Percentiles rank a stretch among this genome's conserved stretches.
Evolutionary conservation across 2,797 vertebrate species (phyloP).

Genomic region (Poliocrania exsul): DNA sequence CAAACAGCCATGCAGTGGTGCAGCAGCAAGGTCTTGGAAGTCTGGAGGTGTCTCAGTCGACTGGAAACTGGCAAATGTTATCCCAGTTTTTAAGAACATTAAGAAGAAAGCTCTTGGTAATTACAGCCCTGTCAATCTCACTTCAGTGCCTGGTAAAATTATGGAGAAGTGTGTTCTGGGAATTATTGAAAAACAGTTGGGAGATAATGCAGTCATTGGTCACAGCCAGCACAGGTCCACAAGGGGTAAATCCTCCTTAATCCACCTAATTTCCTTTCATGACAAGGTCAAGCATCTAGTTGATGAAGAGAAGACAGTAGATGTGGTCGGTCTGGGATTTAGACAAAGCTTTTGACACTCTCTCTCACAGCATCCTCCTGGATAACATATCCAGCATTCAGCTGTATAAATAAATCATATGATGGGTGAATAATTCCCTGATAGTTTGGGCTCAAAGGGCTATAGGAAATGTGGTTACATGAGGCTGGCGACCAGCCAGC

Average conservation of each 20-base stretch:
- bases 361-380: not conserved
- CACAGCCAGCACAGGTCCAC: not conserved
- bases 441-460: not conserved
- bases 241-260: not conserved
- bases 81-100: not conserved
- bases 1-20: not conserved
- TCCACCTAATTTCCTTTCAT: not conserved
- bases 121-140: not conserved
- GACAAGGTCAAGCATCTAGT: not conserved
- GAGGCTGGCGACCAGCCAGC: not conserved
- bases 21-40: not conserved
- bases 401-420: not conserved
- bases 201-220: not conserved
- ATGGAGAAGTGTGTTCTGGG: not conserved
- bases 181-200: not conserved
- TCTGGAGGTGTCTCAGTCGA: not conserved
- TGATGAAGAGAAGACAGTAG: not conserved
- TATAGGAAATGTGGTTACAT: not conserved
- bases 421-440: not conserved
- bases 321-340: not conserved
- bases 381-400: not conserved
- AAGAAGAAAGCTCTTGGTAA: not conserved
- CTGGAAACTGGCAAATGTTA: not conserved
- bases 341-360: not conserved
- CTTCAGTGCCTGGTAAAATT: not conserved